Evolutionary conservation across 2,888 invertebrate genomes (phyloP).

Genomic region (Sarcophaga carnaria): DNA sequence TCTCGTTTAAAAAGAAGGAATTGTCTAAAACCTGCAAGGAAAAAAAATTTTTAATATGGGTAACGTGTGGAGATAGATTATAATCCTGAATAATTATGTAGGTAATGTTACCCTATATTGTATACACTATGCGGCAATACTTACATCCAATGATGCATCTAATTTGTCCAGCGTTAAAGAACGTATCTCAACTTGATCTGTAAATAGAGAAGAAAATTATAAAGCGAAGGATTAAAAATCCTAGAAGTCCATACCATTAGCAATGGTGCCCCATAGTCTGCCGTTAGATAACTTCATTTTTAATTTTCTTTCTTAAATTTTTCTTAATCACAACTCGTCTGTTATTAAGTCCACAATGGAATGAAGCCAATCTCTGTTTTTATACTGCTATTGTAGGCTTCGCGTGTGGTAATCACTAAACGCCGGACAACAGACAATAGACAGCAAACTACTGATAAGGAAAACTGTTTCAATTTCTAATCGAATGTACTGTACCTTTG

Average conservation of each 20-base stretch:
- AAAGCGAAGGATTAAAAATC: constrained; percentile 26
- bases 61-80: neutral
- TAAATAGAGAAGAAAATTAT: constrained; percentile 30
- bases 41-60: constrained; percentile 72
- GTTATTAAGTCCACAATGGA: neutral
- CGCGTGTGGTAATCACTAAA: neutral
- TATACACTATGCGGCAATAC: constrained; percentile 70
- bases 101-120: too few relatives aligned
- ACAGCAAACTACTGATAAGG: neutral
- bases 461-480: neutral
- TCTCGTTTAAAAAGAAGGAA: constrained; percentile 85
- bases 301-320: neutral
- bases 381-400: neutral
- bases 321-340: neutral
- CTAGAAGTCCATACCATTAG: constrained; percentile 41
- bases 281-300: constrained; percentile 61
- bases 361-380: neutral
- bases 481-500: too few relatives aligned
- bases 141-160: constrained; percentile 84
- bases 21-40: constrained; percentile 79
- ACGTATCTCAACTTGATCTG: constrained; percentile 84
- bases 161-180: constrained; percentile 84
- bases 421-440: neutral
- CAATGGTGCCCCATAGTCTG: constrained; percentile 64
- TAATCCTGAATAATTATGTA: too few relatives aligned